phyloP scores from a whole-genome alignment of 2,113 vertebrate genomes.

The Melanerpes aurifrons region DNA sequence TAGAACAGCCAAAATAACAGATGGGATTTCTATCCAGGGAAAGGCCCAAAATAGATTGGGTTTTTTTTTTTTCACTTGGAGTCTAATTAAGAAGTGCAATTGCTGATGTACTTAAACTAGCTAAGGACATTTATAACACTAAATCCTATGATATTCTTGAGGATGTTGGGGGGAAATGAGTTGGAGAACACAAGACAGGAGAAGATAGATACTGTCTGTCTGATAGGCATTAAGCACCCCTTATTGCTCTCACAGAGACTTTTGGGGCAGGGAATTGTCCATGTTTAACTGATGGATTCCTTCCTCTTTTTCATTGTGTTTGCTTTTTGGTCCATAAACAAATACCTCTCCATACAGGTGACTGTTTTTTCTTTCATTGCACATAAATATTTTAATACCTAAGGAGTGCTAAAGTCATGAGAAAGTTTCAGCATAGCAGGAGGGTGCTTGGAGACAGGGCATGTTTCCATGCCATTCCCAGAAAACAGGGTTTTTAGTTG shows the following conservation, averaged over 20 bases:
- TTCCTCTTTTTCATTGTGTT: not conserved
- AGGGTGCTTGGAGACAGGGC: not conserved
- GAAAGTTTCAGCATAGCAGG: not conserved
- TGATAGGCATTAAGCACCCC: not conserved
- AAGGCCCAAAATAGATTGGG: not conserved
- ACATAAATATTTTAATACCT: not conserved
- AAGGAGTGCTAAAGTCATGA: not conserved
- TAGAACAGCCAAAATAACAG: not conserved
- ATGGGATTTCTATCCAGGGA: not conserved
- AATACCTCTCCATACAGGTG: not conserved
- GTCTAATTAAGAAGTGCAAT: not conserved
- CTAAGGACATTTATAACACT: not conserved
- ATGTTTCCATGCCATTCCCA: fast-evolving
- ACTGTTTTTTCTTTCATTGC: not conserved
- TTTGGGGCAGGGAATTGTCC: not conserved
- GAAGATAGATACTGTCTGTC: not conserved
- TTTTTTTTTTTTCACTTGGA: not conserved
- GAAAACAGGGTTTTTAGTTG: not conserved
- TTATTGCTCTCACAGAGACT: not conserved
- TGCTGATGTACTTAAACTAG: not conserved
- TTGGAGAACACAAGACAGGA: not conserved
- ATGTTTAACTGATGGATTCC: not conserved
- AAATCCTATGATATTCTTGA: not conserved
- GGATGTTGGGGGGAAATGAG: not conserved
- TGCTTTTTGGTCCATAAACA: not conserved